These are phyloP conservation scores for Aurelia coerulea DNA, from an alignment of 30 jellyfish, hydroid and myxozoan species.

Conservation along the genomic window DNA sequence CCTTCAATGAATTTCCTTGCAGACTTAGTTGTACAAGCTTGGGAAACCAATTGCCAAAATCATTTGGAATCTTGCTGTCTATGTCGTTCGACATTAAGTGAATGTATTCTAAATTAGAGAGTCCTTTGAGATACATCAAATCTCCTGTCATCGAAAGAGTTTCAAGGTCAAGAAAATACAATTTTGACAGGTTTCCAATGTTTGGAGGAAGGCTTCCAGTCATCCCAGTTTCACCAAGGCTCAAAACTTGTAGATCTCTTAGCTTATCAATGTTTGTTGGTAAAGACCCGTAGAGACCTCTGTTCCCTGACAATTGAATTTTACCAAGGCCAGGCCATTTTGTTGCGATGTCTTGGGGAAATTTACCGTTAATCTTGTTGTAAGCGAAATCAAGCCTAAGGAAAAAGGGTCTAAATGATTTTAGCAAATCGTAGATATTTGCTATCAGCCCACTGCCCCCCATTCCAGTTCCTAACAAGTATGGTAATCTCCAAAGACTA, in stretches of 20 bases:
- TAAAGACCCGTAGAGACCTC: conserved; percentile 15
- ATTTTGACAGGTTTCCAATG: conserved; percentile 39
- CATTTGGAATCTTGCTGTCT: conserved; percentile 55
- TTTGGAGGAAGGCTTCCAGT: conserved; percentile 31
- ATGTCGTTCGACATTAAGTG: conserved; percentile 50
- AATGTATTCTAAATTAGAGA: conserved; percentile 23
- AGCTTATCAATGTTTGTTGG: conserved; percentile 34
- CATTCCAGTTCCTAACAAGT: conserved; percentile 44
- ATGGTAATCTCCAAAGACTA: conserved; percentile 40
- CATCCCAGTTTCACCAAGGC: conserved; percentile 65
- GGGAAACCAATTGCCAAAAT: conserved; percentile 77
- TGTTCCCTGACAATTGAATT: conserved; percentile 56
- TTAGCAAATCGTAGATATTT: conserved; percentile 12
- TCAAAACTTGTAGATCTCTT: conserved; percentile 55
- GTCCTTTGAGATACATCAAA: conserved; percentile 27
- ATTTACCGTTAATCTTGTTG: conserved; percentile 32
- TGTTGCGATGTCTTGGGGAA: conserved; percentile 36
- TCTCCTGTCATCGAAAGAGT: conserved; percentile 44
- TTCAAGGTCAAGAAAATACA: conserved; percentile 56
- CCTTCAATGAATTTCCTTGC: conserved; percentile 45
- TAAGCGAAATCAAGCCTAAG: conserved; percentile 58
- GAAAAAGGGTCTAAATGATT: conserved; percentile 17
- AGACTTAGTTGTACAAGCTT: conserved; percentile 23
- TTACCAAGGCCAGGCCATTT: conserved; percentile 42
- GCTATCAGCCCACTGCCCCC: conserved; percentile 54